phyloP scores from a whole-genome alignment of 2,888 invertebrate genomes.

The Acanthosepion lycidas region DNA sequence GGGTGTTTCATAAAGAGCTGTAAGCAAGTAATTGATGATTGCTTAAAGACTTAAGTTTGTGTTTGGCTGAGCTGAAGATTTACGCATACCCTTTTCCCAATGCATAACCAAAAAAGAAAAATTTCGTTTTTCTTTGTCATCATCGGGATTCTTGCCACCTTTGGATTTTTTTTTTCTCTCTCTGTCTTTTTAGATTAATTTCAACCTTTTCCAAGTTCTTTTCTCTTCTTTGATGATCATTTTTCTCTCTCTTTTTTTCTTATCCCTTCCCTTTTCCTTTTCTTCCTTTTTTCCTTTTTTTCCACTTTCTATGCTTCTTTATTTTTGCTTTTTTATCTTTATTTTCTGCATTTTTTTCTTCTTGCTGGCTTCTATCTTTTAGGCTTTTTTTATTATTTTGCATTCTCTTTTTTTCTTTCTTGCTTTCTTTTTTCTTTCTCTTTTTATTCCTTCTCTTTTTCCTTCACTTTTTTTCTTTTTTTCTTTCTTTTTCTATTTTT shows the following conservation, averaged over 20 bases:
- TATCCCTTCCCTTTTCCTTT: background rate
- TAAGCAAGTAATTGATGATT: constrained; percentile 33
- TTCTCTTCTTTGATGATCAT: too few species aligned
- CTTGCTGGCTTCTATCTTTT: background rate
- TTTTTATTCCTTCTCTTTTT: background rate
- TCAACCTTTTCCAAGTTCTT: too few species aligned
- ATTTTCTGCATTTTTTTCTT: background rate
- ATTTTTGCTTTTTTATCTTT: background rate
- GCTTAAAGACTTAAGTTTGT: constrained; percentile 33
- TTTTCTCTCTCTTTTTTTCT: too few species aligned
- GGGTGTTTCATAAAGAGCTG: constrained; percentile 7
- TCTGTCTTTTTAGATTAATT: too few species aligned
- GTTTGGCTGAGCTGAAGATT: background rate
- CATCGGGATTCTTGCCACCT: too few species aligned
- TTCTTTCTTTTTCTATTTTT: background rate
- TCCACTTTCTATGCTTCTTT: rapidly evolving
- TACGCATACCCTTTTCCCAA: background rate
- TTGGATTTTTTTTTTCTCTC: too few species aligned
- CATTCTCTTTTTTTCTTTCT: background rate
- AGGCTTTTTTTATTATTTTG: background rate
- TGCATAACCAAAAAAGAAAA: background rate
- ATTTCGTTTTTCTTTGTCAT: background rate
- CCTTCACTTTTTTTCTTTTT: background rate
- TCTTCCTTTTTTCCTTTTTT: background rate
- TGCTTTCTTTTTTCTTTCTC: background rate